These are phyloP conservation scores for Catostylus mosaicus DNA, from an alignment of 30 jellyfish, hydroid and myxozoan species.

Conservation along the genomic window DNA sequence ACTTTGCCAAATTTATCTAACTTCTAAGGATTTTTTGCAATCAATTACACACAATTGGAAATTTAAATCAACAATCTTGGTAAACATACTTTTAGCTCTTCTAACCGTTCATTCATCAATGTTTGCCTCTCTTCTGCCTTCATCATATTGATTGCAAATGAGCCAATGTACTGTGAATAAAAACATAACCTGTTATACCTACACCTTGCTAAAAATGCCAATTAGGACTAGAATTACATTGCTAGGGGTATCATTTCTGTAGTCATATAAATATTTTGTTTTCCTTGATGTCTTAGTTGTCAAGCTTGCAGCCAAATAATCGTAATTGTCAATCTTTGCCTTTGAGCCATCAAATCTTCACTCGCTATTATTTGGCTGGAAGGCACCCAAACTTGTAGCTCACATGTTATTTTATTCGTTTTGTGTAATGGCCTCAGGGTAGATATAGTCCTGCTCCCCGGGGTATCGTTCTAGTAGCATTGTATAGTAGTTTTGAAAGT, in stretches of 20 bases:
- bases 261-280: background rate
- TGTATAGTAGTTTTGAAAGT: too few species aligned
- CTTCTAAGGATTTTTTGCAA: too few species aligned
- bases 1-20: too few species aligned
- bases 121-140: constrained; percentile 71
- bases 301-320: background rate
- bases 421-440: too few species aligned
- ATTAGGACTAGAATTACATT: background rate
- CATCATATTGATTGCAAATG: constrained; percentile 81
- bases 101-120: constrained; percentile 75
- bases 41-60: too few species aligned
- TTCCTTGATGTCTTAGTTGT: background rate
- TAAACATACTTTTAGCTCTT: constrained; percentile 67
- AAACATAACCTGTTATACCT: background rate
- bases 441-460: too few species aligned
- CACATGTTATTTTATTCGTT: too few species aligned
- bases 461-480: too few species aligned
- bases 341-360: too few species aligned
- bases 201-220: background rate
- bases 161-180: constrained; percentile 77
- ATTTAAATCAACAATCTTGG: too few species aligned
- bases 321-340: background rate
- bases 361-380: too few species aligned
- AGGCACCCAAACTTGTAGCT: too few species aligned
- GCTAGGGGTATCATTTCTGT: background rate